phyloP scores from a whole-genome alignment of 2,113 vertebrate genomes.

The Campylomormyrus numenius region DNA sequence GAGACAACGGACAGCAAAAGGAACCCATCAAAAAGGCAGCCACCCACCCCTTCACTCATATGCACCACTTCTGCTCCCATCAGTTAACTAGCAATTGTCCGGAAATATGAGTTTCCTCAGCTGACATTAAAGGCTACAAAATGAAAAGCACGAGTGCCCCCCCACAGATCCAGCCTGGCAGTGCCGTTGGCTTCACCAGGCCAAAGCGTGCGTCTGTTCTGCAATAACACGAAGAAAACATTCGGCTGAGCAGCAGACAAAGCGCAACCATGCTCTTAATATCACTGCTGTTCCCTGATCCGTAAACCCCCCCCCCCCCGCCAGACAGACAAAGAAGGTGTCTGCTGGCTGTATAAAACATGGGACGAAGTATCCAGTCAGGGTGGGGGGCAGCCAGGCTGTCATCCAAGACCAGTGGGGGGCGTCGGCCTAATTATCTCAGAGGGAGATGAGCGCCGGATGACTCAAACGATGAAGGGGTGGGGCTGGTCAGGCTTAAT shows the following conservation, averaged over 20 bases:
- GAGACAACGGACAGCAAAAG: not conserved
- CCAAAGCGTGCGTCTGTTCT: not conserved
- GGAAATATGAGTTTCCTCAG: not conserved
- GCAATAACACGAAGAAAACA: not conserved
- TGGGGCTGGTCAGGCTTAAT: not conserved
- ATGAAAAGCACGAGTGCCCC: not conserved
- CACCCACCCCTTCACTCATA: not conserved
- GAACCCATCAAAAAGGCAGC: not conserved
- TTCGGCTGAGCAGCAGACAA: not conserved
- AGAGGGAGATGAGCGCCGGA: not conserved
- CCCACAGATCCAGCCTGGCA: not conserved
- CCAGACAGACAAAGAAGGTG: not conserved
- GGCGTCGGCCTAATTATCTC: slow-evolving; percentile 15
- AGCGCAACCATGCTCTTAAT: not conserved
- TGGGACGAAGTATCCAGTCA: not conserved
- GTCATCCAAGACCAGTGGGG: slow-evolving; percentile 6
- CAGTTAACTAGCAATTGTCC: not conserved
- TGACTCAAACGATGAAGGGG: not conserved
- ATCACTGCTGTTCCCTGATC: not conserved
- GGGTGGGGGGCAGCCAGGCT: slow-evolving; percentile 1
- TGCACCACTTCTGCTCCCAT: not conserved
- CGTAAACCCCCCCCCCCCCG: not conserved
- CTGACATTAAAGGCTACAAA: not conserved
- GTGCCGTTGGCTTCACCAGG: not conserved
- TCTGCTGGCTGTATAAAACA: not conserved